Base-by-base conservation (phyloP, 2,888 invertebrate genomes). In the Cerceris rybyensis region DNA sequence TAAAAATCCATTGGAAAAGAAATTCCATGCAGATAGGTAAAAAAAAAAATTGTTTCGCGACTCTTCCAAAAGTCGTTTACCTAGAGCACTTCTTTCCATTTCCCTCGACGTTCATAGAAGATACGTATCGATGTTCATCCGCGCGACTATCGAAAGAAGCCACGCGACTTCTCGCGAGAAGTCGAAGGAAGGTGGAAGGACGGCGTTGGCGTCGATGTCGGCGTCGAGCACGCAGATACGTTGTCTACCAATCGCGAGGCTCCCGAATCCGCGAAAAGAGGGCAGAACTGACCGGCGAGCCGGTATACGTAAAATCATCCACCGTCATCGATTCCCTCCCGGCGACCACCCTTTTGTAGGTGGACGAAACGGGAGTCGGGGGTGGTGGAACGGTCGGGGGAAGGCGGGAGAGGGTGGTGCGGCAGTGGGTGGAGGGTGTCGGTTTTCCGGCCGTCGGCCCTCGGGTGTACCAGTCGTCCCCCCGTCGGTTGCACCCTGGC, bases 281-380 rank as follows among this genome's bases (percentile, higher is more conserved):
- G 85, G 86, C 85, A 85, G 85, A 85, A 80, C 82, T 84, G 84
- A 84, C 82, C 85, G 86, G 78, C 78, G 75, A 73, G 81, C 77
- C 73, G 82, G 86, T 87, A 84, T 86, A 87, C 84, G 88, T 87
- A 88, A 89, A 90, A 90, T 90, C 90, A 90, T 90, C 90, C 86
- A 87, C 87, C 90, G 89, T 90, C 90, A 90, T 90, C 90, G 90
- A 90, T 90, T 90, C 89, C 87, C 85, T 86, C 82, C 82, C 82
- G 82, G 78, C 80, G 85, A 78, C 84, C 85, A 86, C 82, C 86
- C 85, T 86, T 85, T 79, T 81, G 83, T 80, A 86, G 84, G 78
- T 82, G 85, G 85, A 75, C 84, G 77, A 85, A 79, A 71, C 76
- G 73, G 71, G 67, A 60, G 66, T 73, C 46, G 28, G 79, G 78